A percentile compares a stretch with the other conserved stretches of the same genome.
phyloP scores from a whole-genome alignment of 2,888 invertebrate genomes.

The Anthophora plumipes region DNA sequence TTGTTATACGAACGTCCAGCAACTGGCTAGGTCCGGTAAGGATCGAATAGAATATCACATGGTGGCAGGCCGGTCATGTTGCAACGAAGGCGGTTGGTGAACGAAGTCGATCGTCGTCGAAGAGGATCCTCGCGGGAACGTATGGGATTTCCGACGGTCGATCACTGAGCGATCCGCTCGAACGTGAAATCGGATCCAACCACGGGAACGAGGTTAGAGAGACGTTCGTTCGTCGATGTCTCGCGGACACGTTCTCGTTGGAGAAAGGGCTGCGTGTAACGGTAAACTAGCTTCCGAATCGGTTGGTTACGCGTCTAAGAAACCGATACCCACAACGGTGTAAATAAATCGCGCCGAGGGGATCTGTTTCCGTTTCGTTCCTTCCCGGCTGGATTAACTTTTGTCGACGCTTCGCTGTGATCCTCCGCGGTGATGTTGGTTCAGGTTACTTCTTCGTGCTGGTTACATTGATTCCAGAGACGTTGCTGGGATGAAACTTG shows the following conservation, averaged over 20 bases:
- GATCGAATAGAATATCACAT: constrained; percentile 56
- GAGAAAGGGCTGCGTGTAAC: constrained; percentile 52
- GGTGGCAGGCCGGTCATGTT: constrained; percentile 47
- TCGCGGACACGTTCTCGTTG: constrained; percentile 10
- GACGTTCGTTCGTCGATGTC: constrained; percentile 47
- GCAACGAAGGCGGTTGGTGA: constrained; percentile 30
- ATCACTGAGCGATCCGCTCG: constrained; percentile 66
- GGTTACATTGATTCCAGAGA: not conserved
- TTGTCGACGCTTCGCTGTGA: constrained; percentile 27
- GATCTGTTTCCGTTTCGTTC: constrained; percentile 31
- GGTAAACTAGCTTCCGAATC: constrained; percentile 72
- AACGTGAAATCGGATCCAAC: constrained; percentile 73
- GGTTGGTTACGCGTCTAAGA: constrained; percentile 67
- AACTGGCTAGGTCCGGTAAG: constrained; percentile 15
- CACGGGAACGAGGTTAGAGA: constrained; percentile 64
- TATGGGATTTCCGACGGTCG: constrained; percentile 72
- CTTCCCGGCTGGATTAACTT: constrained; percentile 38
- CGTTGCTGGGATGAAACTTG: not conserved
- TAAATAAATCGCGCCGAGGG: constrained; percentile 61
- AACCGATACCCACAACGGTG: constrained; percentile 60
- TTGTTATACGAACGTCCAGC: constrained; percentile 54
- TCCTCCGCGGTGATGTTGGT: not conserved
- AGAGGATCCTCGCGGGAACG: constrained; percentile 74
- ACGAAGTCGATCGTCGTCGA: constrained; percentile 45
- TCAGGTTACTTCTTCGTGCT: constrained; percentile 1